Evolutionary conservation across 2,888 invertebrate species (phyloP).

Genomic region (Perizoma flavofasciatum): DNA sequence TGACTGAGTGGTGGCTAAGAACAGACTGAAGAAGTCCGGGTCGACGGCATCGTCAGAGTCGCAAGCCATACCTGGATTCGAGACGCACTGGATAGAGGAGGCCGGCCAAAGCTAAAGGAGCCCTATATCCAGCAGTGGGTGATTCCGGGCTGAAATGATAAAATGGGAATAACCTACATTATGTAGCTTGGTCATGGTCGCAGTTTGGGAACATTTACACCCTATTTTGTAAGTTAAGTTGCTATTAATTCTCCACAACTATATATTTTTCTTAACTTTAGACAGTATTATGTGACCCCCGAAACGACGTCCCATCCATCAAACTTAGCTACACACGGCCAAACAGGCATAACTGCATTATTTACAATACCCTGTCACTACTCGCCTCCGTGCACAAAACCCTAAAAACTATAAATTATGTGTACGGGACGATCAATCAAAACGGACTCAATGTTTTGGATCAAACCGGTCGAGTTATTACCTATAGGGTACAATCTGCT

Average conservation of each 20-base stretch:
- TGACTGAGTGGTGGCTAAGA: too few relatives aligned
- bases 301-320: constrained; percentile 52
- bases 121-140: too few relatives aligned
- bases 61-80: too few relatives aligned
- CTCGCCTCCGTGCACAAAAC: constrained; percentile 41
- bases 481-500: not conserved
- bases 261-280: not conserved
- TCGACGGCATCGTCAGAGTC: too few relatives aligned
- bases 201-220: too few relatives aligned
- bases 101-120: too few relatives aligned
- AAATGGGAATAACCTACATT: too few relatives aligned
- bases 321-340: constrained; percentile 47
- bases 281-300: constrained; percentile 17
- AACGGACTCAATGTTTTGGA: constrained; percentile 42
- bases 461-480: constrained; percentile 26
- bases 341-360: constrained; percentile 56
- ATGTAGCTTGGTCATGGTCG: too few relatives aligned
- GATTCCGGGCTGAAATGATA: too few relatives aligned
- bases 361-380: constrained; percentile 64
- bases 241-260: not conserved
- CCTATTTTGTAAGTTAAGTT: too few relatives aligned
- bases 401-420: constrained; percentile 56
- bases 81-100: too few relatives aligned
- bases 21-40: too few relatives aligned
- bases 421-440: constrained; percentile 58